phyloP scores from a whole-genome alignment of 2,113 vertebrate species.

The Pholis gunnellus region DNA sequence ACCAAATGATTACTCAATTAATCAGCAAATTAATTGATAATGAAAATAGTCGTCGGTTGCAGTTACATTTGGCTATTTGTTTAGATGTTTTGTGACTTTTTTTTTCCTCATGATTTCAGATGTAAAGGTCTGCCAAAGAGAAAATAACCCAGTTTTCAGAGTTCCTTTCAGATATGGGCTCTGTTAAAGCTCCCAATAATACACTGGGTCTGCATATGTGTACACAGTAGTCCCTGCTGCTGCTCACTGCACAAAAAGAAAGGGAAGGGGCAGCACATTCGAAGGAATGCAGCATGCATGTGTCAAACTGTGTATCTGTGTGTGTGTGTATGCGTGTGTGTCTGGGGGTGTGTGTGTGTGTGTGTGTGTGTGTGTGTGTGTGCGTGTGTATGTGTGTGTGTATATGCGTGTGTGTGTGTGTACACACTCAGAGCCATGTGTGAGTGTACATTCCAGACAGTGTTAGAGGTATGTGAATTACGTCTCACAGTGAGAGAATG shows the following conservation, averaged over 20 bases:
- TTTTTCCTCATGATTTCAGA: not conserved
- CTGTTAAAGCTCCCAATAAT: no score
- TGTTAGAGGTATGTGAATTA: constrained; percentile 80
- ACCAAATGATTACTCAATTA: not conserved
- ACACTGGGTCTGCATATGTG: not conserved
- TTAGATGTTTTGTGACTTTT: not conserved
- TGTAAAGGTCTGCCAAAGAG: not conserved
- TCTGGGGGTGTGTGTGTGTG: not conserved
- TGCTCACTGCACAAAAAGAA: not conserved
- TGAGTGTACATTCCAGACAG: constrained; percentile 66
- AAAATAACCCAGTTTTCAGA: not conserved
- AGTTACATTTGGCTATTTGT: not conserved
- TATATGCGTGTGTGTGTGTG: constrained; percentile 21
- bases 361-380: constrained; percentile 7
- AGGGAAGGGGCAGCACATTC: constrained; percentile 15
- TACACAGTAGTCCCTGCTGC: not conserved
- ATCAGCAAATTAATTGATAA: not conserved
- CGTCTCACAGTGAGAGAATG: constrained; percentile 78
- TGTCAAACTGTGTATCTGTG: constrained; percentile 46
- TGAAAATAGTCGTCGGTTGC: not conserved
- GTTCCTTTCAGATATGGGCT: not conserved
- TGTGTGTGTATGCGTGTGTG: constrained; percentile 38
- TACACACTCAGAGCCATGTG: constrained; percentile 17
- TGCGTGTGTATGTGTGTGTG: constrained; percentile 24
- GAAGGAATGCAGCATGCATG: constrained; percentile 52